phyloP scores from a whole-genome alignment of 1,140 invertebrate species.

The Polypedilum pembai region DNA sequence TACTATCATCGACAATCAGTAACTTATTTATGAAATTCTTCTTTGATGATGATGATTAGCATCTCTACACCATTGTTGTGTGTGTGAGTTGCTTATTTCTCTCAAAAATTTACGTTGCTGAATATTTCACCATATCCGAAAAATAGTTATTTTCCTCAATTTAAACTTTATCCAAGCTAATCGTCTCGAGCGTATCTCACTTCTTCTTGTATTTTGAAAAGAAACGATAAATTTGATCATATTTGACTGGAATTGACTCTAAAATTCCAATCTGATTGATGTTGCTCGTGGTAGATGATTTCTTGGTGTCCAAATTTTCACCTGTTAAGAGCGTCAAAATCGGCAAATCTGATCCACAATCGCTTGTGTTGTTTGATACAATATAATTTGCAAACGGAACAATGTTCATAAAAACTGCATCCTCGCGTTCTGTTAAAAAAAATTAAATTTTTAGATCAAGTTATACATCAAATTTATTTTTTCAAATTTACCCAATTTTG shows the following conservation, averaged over 20 bases:
- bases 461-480: background rate
- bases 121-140: too few species aligned
- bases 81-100: too few species aligned
- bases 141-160: too few species aligned
- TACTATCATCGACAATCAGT: too few species aligned
- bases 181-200: too few species aligned
- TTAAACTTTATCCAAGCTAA: too few species aligned
- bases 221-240: slow-evolving; percentile 38
- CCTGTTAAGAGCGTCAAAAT: slow-evolving; percentile 42
- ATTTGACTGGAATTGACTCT: slow-evolving; percentile 41
- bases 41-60: too few species aligned
- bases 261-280: slow-evolving; percentile 43
- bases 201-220: slow-evolving; percentile 14
- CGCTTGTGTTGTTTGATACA: slow-evolving; percentile 41
- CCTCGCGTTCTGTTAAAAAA: slow-evolving; percentile 39
- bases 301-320: slow-evolving; percentile 39
- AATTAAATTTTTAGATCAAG: background rate
- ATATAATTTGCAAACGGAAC: slow-evolving; percentile 43
- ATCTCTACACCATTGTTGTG: too few species aligned
- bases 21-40: too few species aligned
- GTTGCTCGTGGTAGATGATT: slow-evolving; percentile 35
- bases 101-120: too few species aligned
- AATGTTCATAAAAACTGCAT: slow-evolving; percentile 40
- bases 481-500: slow-evolving; percentile 46
- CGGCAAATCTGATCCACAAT: slow-evolving; percentile 38